Base-by-base conservation (phyloP, 2,888 invertebrate genomes). In the Zeuzera pyrina region DNA sequence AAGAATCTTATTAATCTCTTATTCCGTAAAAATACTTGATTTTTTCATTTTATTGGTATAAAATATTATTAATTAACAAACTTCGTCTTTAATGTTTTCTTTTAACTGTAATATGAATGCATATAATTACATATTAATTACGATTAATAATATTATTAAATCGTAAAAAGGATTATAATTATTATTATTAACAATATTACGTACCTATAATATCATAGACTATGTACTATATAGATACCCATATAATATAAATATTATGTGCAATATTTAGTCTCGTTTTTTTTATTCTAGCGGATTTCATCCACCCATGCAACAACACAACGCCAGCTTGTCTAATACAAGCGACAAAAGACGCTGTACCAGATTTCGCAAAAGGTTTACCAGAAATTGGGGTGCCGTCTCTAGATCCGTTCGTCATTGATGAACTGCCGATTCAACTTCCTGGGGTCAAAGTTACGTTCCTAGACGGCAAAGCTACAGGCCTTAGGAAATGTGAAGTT, bases 371-470 rank as follows among this genome's bases (percentile, higher is more conserved):
- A 2, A 78, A 72, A 34, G 83, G 83, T 21, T 32, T 83, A 12
- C 83, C 79, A 0, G 24, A 67, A 0, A 58, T 81, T 1, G 74
- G 69, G 15, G 81, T 83, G 3, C 79, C 81, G 3, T 44, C 78
- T 0, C 39, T 83, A 30, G 83, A 83, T 33, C 83, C 81, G 0
- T 83, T 81, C 37, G 29, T 73, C 23, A 79, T 81, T 29, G 73
- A 79, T 1, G 68, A 78, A 42, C 49, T 81, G 19, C 79, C 81
- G 2, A 81, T 83, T 31, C 81, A 81, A 39, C 53, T 83, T 22
- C 81, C 83, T 0, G 81, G 83, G 2, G 77, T 83, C 38, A 81
- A 76, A 36, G 81, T 83, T 15, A 81, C 81, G 2, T 81, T 83
- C 35, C 54, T 71, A 21, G 68, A 64, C 13, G 81, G 81, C 7